Evolutionary conservation across 2,888 invertebrate genomes (phyloP).

Genomic region (Muscina levida): DNA sequence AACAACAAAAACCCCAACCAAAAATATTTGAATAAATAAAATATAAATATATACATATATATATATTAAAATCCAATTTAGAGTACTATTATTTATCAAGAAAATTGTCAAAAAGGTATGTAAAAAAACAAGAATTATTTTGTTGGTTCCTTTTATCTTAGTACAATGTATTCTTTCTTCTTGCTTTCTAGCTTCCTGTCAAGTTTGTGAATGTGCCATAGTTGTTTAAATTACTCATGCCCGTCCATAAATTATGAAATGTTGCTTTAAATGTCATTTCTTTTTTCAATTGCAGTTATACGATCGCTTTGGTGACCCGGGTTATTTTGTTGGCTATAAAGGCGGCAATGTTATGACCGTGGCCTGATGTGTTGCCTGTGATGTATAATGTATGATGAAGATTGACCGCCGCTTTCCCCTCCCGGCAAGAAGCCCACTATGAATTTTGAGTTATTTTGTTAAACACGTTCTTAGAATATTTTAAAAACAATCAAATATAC

Average conservation of each 20-base stretch:
- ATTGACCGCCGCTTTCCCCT: not conserved
- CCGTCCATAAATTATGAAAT: too few relatives aligned
- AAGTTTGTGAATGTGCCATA: too few relatives aligned
- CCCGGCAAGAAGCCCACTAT: slow-evolving; percentile 23
- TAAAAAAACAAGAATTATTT: slow-evolving; percentile 57
- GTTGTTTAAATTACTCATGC: too few relatives aligned
- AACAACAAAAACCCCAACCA: slow-evolving; percentile 46
- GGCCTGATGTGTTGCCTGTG: slow-evolving; percentile 74
- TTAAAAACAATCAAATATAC: slow-evolving; percentile 6
- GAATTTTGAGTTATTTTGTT: slow-evolving; percentile 29
- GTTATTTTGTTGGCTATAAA: slow-evolving; percentile 76
- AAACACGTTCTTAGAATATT: slow-evolving; percentile 48
- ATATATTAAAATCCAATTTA: slow-evolving; percentile 62
- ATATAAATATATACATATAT: slow-evolving; percentile 46
- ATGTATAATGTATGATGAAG: not conserved
- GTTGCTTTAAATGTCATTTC: not conserved
- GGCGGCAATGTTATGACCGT: slow-evolving; percentile 77
- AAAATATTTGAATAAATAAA: slow-evolving; percentile 57
- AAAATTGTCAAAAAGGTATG: slow-evolving; percentile 52
- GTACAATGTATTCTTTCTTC: too few relatives aligned
- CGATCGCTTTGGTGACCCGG: slow-evolving; percentile 78
- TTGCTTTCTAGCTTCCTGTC: too few relatives aligned
- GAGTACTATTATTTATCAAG: slow-evolving; percentile 9
- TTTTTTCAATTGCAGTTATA: slow-evolving; percentile 73
- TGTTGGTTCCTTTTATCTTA: slow-evolving; percentile 52